These are phyloP conservation scores for Lithophane ornitopus DNA, from an alignment of 2,888 invertebrate species.

Conservation along the genomic window DNA sequence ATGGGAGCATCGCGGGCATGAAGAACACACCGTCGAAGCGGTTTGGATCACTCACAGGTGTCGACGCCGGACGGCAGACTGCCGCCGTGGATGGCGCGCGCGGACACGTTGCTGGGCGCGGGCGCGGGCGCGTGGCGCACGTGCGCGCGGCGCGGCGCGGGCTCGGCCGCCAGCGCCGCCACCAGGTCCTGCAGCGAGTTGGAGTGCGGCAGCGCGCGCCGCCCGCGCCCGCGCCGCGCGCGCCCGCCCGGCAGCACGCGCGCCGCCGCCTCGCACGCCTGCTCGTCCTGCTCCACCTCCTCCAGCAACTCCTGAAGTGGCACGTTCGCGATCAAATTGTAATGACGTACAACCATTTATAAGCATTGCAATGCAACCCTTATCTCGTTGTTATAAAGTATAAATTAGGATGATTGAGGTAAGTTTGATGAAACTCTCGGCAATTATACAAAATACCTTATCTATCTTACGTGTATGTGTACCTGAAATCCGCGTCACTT, in stretches of 20 bases:
- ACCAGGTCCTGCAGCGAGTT: constrained; percentile 91
- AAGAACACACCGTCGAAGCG: background rate
- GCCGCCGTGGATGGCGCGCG: constrained; percentile 87
- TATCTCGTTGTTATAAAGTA: background rate
- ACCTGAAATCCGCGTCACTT: background rate
- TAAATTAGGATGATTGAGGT: background rate
- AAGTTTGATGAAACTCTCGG: background rate
- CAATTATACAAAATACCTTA: background rate
- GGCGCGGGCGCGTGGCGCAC: constrained; percentile 75
- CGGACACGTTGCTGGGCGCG: constrained; percentile 79
- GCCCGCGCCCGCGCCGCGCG: constrained; percentile 82
- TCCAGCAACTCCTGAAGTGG: constrained; percentile 93
- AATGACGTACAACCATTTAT: background rate
- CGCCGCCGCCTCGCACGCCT: constrained; percentile 90
- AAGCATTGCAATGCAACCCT: background rate
- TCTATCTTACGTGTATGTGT: background rate
- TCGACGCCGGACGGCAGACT: constrained; percentile 88
- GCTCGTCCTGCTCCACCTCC: constrained; percentile 94
- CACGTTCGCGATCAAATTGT: background rate
- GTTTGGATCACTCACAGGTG: constrained; percentile 75
- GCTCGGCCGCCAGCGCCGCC: constrained; percentile 87
- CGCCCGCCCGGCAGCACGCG: constrained; percentile 78
- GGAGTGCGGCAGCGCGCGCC: constrained; percentile 88
- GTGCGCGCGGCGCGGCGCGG: constrained; percentile 78
- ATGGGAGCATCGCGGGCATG: background rate